Conservation (phyloP, 2,113 vertebrate species). For the Coracopsis vasa region DNA sequence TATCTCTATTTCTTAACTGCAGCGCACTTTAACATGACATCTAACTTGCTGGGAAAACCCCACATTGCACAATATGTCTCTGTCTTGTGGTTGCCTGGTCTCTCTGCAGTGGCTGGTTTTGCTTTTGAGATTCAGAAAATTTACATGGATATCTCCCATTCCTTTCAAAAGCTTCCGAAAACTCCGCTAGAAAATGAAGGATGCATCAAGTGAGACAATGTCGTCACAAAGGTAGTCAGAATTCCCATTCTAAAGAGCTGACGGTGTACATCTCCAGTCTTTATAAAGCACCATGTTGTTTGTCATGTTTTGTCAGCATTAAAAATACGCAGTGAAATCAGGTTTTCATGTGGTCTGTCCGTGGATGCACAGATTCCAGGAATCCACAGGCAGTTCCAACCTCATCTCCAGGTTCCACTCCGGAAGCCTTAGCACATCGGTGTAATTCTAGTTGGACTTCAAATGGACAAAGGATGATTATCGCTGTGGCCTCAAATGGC, state of each 20-base stretch:
- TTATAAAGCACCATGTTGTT: neutral
- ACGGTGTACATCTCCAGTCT: neutral
- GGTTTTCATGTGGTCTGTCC: neutral
- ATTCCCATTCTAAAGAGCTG: neutral
- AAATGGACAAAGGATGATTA: neutral
- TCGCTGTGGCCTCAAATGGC: neutral
- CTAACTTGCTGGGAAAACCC: neutral
- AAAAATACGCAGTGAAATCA: neutral
- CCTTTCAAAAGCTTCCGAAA: neutral
- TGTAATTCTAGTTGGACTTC: neutral
- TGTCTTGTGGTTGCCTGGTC: neutral
- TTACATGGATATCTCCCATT: neutral
- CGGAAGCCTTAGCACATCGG: neutral
- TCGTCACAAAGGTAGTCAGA: neutral
- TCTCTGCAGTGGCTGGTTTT: neutral
- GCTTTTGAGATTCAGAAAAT: neutral
- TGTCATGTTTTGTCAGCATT: neutral
- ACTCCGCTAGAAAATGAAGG: neutral
- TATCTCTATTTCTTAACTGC: neutral
- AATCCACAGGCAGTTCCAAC: neutral
- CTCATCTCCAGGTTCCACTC: neutral
- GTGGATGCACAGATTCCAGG: neutral
- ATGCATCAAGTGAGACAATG: neutral
- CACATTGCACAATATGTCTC: accelerated
- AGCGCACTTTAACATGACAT: neutral